These are phyloP conservation scores for Lamproptera curius DNA, from an alignment of 2,888 invertebrate genomes.

Conservation along the genomic window DNA sequence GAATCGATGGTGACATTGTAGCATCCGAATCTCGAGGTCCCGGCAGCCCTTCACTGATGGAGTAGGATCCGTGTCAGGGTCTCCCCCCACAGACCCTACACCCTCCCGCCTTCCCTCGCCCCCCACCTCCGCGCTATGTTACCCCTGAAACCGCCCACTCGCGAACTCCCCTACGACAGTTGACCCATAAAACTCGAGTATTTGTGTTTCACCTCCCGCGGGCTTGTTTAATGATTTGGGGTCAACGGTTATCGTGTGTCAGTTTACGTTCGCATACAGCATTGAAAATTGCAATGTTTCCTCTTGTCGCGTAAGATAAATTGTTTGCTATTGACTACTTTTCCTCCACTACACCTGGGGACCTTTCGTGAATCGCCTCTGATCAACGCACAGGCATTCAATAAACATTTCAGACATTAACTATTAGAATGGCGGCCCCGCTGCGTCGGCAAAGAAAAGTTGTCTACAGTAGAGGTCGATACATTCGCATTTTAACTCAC, in stretches of 20 bases:
- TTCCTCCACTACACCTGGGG: neutral
- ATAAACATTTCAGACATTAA: slow-evolving; percentile 15
- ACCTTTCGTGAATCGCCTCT: slow-evolving; percentile 10
- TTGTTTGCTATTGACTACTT: slow-evolving; percentile 4
- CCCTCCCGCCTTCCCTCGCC: slow-evolving; percentile 47
- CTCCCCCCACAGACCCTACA: slow-evolving; percentile 62
- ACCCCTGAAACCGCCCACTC: slow-evolving; percentile 42
- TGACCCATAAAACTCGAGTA: slow-evolving; percentile 68
- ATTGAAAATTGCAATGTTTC: slow-evolving; percentile 13
- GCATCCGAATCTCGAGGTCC: slow-evolving; percentile 69
- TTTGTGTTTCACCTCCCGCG: slow-evolving; percentile 59
- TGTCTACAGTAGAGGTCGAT: slow-evolving; percentile 49
- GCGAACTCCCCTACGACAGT: slow-evolving; percentile 46
- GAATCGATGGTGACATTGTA: slow-evolving; percentile 71
- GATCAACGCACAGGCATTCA: neutral
- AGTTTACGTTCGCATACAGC: slow-evolving; percentile 1
- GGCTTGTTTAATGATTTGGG: slow-evolving; percentile 54
- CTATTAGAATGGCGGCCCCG: slow-evolving; percentile 46
- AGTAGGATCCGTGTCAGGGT: slow-evolving; percentile 75
- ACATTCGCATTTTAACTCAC: slow-evolving; percentile 41
- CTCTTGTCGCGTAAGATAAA: slow-evolving; percentile 3
- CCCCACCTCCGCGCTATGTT: slow-evolving; percentile 38
- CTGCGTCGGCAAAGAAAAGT: slow-evolving; percentile 46
- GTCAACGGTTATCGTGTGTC: slow-evolving; percentile 39
- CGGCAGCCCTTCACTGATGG: slow-evolving; percentile 63